phyloP scores from a whole-genome alignment of 2,113 vertebrate genomes.

The Tyto alba region DNA sequence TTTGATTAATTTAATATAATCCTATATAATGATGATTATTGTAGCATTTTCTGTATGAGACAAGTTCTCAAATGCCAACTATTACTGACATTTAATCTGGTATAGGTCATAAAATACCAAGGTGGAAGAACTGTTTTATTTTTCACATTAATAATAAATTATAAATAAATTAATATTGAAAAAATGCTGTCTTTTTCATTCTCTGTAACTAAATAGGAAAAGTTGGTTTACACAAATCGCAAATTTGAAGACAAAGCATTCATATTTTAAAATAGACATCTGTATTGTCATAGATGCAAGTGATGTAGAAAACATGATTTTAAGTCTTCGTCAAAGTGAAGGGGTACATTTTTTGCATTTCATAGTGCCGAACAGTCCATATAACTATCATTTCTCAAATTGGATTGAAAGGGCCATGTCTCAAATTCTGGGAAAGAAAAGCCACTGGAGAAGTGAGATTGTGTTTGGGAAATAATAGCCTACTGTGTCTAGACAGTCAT shows the following conservation, averaged over 20 bases:
- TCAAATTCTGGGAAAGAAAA: background rate
- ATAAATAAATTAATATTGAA: constrained; percentile 31
- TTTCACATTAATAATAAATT: constrained; percentile 47
- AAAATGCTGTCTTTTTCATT: background rate
- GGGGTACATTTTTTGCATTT: background rate
- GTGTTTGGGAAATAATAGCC: background rate
- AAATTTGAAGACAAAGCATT: background rate
- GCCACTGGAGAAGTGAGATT: background rate
- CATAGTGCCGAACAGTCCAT: accelerated
- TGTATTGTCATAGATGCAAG: background rate
- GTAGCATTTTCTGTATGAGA: constrained; percentile 55
- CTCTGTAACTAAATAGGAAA: background rate
- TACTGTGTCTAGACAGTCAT: background rate
- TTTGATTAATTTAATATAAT: constrained; percentile 57
- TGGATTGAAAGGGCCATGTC: background rate
- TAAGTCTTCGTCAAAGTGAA: background rate
- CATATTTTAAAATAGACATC: background rate
- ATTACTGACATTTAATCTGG: constrained; percentile 65
- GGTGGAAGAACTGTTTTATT: constrained; percentile 33
- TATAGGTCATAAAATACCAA: constrained; percentile 69
- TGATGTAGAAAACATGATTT: background rate
- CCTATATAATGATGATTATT: constrained; percentile 60
- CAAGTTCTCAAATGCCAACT: constrained; percentile 56
- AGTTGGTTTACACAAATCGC: background rate
- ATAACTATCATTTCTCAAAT: background rate